These are phyloP conservation scores for Dendroctonus valens DNA, from an alignment of 1,140 invertebrate genomes.

Conservation along the genomic window DNA sequence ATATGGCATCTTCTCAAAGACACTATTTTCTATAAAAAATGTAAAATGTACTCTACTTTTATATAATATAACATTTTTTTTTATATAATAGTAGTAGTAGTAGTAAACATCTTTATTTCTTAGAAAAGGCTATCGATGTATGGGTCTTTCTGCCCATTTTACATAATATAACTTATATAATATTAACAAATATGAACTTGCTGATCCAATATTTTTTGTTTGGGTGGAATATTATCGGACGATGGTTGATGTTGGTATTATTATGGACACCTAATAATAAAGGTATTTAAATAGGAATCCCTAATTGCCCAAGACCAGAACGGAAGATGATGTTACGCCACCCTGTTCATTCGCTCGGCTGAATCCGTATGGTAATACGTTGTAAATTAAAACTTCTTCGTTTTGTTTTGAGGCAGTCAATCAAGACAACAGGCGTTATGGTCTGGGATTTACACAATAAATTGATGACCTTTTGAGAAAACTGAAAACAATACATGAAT, in stretches of 20 bases:
- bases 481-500: slow-evolving; percentile 11
- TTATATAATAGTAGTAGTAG: no score
- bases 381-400: slow-evolving; percentile 31
- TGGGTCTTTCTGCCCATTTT: no score
- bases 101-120: no score
- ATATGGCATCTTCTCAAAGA: slow-evolving; percentile 14
- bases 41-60: no score
- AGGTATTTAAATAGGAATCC: neutral
- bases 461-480: slow-evolving; percentile 29
- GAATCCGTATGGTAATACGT: slow-evolving; percentile 26
- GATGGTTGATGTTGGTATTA: no score
- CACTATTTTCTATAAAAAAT: slow-evolving; percentile 3
- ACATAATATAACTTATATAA: no score
- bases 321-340: slow-evolving; percentile 28
- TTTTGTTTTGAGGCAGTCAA: slow-evolving; percentile 32
- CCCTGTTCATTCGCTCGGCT: slow-evolving; percentile 17
- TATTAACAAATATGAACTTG: no score
- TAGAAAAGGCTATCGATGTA: no score
- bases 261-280: no score
- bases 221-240: no score
- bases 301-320: slow-evolving; percentile 21
- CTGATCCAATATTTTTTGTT: no score
- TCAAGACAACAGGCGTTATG: slow-evolving; percentile 31
- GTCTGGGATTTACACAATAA: slow-evolving; percentile 23
- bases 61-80: neutral